Conservation (phyloP, 2,888 invertebrate genomes). For the Cephus spinipes region DNA sequence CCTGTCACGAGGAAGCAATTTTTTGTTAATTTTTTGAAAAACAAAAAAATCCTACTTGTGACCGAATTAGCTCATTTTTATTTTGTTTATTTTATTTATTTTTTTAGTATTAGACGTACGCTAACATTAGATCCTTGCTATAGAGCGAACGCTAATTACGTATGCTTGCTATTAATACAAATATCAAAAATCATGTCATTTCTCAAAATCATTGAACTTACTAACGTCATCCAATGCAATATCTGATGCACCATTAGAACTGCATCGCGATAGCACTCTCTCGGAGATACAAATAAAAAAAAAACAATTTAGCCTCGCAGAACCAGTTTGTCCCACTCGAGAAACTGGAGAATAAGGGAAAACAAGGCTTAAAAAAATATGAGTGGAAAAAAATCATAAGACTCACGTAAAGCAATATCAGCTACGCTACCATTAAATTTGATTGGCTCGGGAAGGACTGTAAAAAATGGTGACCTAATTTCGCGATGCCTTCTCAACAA, state of each 20-base stretch:
- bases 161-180: neutral
- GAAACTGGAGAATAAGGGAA: neutral
- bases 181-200: neutral
- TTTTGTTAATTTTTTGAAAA: neutral
- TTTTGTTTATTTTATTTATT: no score
- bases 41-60: neutral
- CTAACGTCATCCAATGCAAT: neutral
- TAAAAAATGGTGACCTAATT: neutral
- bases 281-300: neutral
- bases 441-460: neutral
- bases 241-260: neutral
- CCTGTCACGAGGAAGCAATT: constrained; percentile 17
- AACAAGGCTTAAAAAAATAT: neutral
- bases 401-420: neutral
- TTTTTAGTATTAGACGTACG: neutral
- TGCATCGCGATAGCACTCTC: no score
- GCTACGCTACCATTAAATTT: neutral
- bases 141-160: neutral
- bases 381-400: neutral
- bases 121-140: neutral
- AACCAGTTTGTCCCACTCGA: neutral
- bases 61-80: neutral
- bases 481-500: neutral
- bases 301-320: neutral
- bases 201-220: neutral